Conservation (phyloP, 2,113 vertebrate species). For the Manacus vitellinus region DNA sequence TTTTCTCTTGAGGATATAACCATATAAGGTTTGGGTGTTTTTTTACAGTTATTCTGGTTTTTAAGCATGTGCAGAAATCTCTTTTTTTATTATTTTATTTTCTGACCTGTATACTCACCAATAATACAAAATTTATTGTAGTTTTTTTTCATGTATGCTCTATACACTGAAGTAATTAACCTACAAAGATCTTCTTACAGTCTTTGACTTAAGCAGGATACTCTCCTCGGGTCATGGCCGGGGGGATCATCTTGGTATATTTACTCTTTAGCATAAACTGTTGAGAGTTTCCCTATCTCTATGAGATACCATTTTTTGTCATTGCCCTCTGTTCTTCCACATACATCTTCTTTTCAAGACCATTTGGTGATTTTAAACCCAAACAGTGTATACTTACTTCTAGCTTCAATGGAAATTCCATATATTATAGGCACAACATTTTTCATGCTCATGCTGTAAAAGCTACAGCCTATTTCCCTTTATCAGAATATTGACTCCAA, state of each 20-base stretch:
- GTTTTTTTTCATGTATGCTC: neutral
- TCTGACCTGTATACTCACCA: neutral
- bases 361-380: neutral
- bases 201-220: neutral
- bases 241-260: neutral
- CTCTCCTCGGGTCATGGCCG: neutral
- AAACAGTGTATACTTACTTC: neutral
- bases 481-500: neutral
- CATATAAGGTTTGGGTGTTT: fast-evolving
- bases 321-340: neutral
- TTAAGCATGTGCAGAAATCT: neutral
- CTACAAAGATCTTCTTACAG: neutral
- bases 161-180: neutral
- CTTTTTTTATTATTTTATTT: neutral
- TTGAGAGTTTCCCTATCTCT: neutral
- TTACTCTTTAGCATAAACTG: neutral
- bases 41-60: neutral
- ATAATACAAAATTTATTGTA: neutral
- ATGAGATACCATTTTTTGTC: neutral
- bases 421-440: neutral
- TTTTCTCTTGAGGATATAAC: neutral
- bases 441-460: neutral
- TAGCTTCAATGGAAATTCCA: neutral
- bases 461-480: neutral
- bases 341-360: neutral